A percentile compares a stretch with the other conserved stretches of the same genome.
phyloP scores from a whole-genome alignment of 2,113 vertebrate genomes.

The Enhydra lutris region DNA sequence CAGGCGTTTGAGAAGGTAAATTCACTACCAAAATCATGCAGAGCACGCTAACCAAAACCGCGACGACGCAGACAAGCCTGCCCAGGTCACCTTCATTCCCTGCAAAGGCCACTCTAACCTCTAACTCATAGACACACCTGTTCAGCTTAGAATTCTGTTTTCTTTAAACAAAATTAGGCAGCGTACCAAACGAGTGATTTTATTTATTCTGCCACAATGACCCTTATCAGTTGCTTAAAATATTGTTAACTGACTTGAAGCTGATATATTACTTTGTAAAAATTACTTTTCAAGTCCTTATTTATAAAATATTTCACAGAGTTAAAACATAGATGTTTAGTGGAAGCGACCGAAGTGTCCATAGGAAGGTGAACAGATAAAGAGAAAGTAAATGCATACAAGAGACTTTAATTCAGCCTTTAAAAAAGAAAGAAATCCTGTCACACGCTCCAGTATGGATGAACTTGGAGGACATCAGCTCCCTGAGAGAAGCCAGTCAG shows the following conservation, averaged over 20 bases:
- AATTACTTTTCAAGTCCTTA: background rate
- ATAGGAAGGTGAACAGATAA: too few relatives aligned
- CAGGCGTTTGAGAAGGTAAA: background rate
- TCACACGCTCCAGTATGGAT: too few relatives aligned
- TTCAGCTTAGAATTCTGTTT: background rate
- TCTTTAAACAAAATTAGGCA: background rate
- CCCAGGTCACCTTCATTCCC: background rate
- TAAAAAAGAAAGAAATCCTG: too few relatives aligned
- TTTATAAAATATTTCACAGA: too few relatives aligned
- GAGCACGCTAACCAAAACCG: background rate
- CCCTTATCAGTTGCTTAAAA: background rate
- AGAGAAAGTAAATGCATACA: too few relatives aligned
- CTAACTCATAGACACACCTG: background rate
- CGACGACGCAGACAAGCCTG: fast-evolving
- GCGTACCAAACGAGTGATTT: background rate
- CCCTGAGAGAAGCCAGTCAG: too few relatives aligned
- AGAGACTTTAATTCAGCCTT: background rate
- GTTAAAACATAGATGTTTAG: too few relatives aligned
- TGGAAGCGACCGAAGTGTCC: too few relatives aligned
- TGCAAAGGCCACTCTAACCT: background rate
- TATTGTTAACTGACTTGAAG: background rate
- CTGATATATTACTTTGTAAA: background rate
- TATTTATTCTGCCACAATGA: background rate
- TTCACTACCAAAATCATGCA: too few relatives aligned
- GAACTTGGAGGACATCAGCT: too few relatives aligned